Evolutionary conservation across 2,888 invertebrate genomes (phyloP), one percentile per base, ranked within the genome.

Genomic region (Epiblema foenella): DNA sequence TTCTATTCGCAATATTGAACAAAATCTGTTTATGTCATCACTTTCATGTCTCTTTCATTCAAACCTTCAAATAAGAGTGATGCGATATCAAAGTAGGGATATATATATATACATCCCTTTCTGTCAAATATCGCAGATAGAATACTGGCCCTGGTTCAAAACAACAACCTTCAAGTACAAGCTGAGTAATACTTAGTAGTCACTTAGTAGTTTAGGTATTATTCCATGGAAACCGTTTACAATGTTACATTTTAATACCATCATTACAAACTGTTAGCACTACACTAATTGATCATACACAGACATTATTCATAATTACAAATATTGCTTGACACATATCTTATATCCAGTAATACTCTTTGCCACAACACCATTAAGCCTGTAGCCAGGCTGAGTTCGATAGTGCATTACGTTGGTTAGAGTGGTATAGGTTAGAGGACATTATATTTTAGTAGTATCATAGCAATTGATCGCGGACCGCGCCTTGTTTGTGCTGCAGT

Each of bases 381-480:
- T 46, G 54, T 59, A 42, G 49, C 15, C 24, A 56, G 60, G 18
- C 66, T 2, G n/a, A 37, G 29, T 67, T 3, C n/a, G 18, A 39
- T 57, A 37, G 71, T 67, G 56, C 42, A 20, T 29, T 62, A 60
- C 39, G 60, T 24, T 18, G 10, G 54, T 17, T 18, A 39, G 11
- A 7, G 49, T 56, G 39, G 29, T 46, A 37, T 46, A 37, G 39
- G 52, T 10, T 39, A 37, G 46, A 17, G 66, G 57, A 9, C 51
- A 62, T 71, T 56, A 29, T 49, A 71, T 67, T n/a, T 67, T 71
- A 67, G 71, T 57, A 66, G 67, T 56, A 37, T 71, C 56, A 71
- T 71, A 67, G 62, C 62, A 67, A 67, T 71, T 71, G 71, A 71
- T 71, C 71, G 70, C 54, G 62, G 57, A 58, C 70, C 71, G 62